These are phyloP conservation scores for Congeria kusceri DNA, from an alignment of 2,888 invertebrate species.

Conservation along the genomic window DNA sequence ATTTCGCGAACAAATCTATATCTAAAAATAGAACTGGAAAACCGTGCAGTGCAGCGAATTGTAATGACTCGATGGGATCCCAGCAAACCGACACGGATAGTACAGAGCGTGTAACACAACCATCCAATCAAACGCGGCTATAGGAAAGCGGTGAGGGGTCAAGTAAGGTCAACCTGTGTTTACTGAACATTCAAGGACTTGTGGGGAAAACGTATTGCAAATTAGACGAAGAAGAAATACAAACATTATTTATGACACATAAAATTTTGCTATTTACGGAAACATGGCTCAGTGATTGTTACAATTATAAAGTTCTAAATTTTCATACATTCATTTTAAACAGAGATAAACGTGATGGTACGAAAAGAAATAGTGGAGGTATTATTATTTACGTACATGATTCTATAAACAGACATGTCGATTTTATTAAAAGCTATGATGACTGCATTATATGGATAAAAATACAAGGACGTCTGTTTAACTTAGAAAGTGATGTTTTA, in stretches of 20 bases:
- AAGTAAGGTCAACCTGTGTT: slow-evolving; percentile 12
- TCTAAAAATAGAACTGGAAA: not conserved
- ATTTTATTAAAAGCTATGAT: not conserved
- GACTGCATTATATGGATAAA: not conserved
- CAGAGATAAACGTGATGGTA: not conserved
- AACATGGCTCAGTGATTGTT: slow-evolving; percentile 1
- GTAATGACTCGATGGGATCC: not conserved
- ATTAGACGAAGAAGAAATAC: slow-evolving; percentile 8
- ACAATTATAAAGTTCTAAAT: not conserved
- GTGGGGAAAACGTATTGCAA: slow-evolving; percentile 16
- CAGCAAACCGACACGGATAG: not conserved
- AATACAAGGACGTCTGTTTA: not conserved
- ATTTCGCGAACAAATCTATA: not conserved
- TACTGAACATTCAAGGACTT: slow-evolving; percentile 19
- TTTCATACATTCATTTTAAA: slow-evolving; percentile 5
- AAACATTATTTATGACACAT: slow-evolving; percentile 4
- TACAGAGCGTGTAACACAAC: not conserved
- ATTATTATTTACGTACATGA: slow-evolving; percentile 1
- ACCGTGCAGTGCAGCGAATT: not conserved
- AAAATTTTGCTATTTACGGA: slow-evolving; percentile 19
- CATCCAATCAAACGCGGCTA: not conserved
- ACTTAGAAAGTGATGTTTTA: slow-evolving; percentile 1
- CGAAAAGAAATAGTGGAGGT: not conserved
- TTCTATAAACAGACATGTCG: not conserved
- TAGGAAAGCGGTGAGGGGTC: slow-evolving; percentile 5